Base-by-base conservation (phyloP, 1,140 invertebrate species). In the Solenopsis fugax region DNA sequence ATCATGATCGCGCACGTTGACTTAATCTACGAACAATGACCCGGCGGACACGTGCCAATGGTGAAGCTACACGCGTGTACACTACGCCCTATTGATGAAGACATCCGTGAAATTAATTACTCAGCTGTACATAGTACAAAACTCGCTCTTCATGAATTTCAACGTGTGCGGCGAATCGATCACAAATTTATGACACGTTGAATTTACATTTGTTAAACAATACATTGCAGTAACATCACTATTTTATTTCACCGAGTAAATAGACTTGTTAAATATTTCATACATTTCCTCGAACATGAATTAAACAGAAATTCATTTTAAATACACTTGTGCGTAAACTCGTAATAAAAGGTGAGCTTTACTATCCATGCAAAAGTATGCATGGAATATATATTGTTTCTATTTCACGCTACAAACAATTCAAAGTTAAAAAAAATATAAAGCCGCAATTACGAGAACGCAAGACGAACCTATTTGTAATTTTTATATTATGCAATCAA, bases 231-330 rank as follows among this genome's bases (percentile, higher is more conserved):
- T 37, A 84, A 75, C 41, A 60, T 60, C 18, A 21, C n/a, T 50
- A 41, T 29, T 84, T 73, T 50, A 81, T 81, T 71, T 56, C 37
- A 75, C 2, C 29, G 18, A 60, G 5, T 37, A 71, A 81, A 73
- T 84, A 84, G 54, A 73, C 54, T 84, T 37, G 37, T 75, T 84
- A 60, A 73, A 75, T 18, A 81, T 72, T 81, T 72, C 50, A 18
- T 60, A 21, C 12, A 60, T 84, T 84, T 73, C 4, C 69, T n/a
- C 54, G 13, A 37, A 60, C 16, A 41, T 29, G 21, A 84, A 84
- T 84, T 73, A 84, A 84, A 75, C 69, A 60, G n/a, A 60, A 58
- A 58, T 73, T 82, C 48, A 75, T 84, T 84, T 84, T 73, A n/a
- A 48, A 50, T 62, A 21, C 29, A 75, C 24, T 72, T 34, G 41